Evolutionary conservation across 2,797 vertebrate species (phyloP).

Genomic region (Rhinogobio ventralis): DNA sequence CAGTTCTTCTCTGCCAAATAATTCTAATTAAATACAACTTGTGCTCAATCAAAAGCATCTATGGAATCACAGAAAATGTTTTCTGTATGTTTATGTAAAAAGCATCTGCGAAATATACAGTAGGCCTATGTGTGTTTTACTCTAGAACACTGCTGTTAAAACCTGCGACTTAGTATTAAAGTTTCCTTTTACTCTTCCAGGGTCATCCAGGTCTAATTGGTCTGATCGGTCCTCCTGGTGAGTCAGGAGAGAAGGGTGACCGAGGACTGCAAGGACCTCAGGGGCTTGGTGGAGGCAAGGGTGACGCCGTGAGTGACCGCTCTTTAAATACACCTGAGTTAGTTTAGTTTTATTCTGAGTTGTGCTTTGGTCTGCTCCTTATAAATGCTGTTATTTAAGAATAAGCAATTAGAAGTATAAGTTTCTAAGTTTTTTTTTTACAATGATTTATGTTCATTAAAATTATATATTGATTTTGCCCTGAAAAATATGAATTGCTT

Average conservation of each 20-base stretch:
- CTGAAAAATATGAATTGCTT: background rate
- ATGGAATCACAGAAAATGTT: background rate
- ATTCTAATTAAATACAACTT: background rate
- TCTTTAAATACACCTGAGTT: constrained; percentile 11
- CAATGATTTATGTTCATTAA: background rate
- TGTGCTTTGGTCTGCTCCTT: background rate
- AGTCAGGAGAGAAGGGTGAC: constrained; percentile 88
- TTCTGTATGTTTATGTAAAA: background rate
- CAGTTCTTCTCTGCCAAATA: background rate
- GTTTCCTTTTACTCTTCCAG: constrained; percentile 60
- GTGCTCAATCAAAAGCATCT: background rate
- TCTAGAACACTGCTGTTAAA: background rate
- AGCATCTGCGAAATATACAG: background rate
- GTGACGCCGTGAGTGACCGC: constrained; percentile 86
- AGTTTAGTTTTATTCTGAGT: background rate
- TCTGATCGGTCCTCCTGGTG: constrained; percentile 83
- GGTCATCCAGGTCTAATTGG: constrained; percentile 86
- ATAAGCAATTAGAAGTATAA: background rate
- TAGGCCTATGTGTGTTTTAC: background rate
- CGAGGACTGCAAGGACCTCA: constrained; percentile 93
- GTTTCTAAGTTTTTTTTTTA: background rate
- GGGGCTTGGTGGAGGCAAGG: constrained; percentile 88
- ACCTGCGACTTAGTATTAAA: background rate
- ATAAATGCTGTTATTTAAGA: background rate
- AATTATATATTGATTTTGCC: background rate